Conservation (phyloP, 2,888 invertebrate species). For the Parascotia fuliginaria region DNA sequence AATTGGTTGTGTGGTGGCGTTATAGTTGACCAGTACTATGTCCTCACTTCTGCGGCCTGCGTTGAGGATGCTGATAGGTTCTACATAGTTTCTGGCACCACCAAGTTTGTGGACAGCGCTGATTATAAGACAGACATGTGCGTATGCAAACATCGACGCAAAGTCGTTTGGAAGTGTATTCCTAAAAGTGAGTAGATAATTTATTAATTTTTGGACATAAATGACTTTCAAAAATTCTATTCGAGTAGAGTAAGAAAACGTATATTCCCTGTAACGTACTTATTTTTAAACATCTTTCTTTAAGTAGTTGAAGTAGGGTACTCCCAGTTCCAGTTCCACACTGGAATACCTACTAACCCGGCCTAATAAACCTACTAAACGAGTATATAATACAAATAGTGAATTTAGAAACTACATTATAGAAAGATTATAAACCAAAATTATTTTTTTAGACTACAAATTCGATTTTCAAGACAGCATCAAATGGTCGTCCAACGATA, state of each 20-base stretch:
- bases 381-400: too few species aligned
- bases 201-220: too few species aligned
- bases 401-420: too few species aligned
- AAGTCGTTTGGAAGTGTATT: constrained; percentile 80
- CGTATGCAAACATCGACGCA: constrained; percentile 71
- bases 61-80: constrained; percentile 80
- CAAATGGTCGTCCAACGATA: constrained; percentile 81
- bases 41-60: constrained; percentile 78
- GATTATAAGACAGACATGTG: constrained; percentile 73
- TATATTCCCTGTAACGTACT: too few species aligned
- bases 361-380: too few species aligned
- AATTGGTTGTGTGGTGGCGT: constrained; percentile 81
- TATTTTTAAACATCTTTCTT: too few species aligned
- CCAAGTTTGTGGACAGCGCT: constrained; percentile 73
- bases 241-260: too few species aligned
- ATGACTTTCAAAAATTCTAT: too few species aligned
- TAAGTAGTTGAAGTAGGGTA: too few species aligned
- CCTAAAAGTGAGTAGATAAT: constrained; percentile 72
- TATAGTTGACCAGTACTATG: constrained; percentile 68
- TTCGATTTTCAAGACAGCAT: constrained; percentile 82
- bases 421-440: too few species aligned
- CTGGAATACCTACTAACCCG: too few species aligned
- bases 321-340: too few species aligned
- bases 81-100: constrained; percentile 77
- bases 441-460: constrained; percentile 66